Evolutionary conservation across 2,888 invertebrate genomes (phyloP).

Genomic region (Sesia bembeciformis): DNA sequence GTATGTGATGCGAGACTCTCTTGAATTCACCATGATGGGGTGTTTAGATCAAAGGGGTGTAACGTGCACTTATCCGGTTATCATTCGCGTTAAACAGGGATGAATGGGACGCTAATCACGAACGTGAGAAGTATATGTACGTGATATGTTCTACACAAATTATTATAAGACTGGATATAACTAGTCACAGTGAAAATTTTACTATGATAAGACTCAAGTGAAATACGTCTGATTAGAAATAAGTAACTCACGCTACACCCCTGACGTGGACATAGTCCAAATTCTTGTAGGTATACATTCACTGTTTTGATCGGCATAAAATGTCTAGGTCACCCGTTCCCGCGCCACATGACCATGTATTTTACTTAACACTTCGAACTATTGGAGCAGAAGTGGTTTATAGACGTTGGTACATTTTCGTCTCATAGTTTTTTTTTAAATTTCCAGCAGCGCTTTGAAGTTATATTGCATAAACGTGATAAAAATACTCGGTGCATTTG

Average conservation of each 20-base stretch:
- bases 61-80: background rate
- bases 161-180: too few species aligned
- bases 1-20: background rate
- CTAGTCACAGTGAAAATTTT: too few species aligned
- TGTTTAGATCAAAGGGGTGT: background rate
- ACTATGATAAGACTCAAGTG: too few species aligned
- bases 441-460: background rate
- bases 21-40: background rate
- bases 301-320: too few species aligned
- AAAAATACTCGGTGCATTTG: too few species aligned
- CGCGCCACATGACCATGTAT: background rate
- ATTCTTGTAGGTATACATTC: too few species aligned
- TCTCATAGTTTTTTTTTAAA: background rate
- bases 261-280: too few species aligned
- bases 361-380: background rate
- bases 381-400: background rate
- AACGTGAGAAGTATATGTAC: background rate
- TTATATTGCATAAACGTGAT: background rate
- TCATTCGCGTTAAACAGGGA: background rate
- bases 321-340: too few species aligned
- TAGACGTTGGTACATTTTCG: background rate
- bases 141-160: too few species aligned
- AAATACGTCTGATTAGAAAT: too few species aligned
- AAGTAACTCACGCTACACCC: too few species aligned
- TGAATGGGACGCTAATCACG: background rate